Evolutionary conservation across 2,888 invertebrate species (phyloP).

Genomic region (Vanessa cardui): DNA sequence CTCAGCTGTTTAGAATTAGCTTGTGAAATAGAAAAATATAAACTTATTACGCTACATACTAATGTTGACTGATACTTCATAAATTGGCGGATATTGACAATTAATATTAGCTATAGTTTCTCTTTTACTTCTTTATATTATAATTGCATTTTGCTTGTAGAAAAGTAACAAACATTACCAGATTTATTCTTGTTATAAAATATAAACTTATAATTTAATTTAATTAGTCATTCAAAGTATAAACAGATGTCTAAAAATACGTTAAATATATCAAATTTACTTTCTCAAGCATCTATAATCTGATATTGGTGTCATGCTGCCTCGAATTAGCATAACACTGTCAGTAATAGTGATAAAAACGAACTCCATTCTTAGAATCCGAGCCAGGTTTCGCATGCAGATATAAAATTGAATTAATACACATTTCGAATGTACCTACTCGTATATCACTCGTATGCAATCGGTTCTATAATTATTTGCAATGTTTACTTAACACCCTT

Average conservation of each 20-base stretch:
- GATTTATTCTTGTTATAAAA: not conserved
- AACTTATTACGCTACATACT: not conserved
- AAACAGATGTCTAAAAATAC: slow-evolving; percentile 19
- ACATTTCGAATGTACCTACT: slow-evolving; percentile 55
- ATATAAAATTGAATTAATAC: slow-evolving; percentile 74
- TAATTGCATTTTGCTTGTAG: not conserved
- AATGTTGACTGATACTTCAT: not conserved
- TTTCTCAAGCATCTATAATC: slow-evolving; percentile 69
- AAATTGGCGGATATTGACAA: not conserved
- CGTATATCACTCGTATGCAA: slow-evolving; percentile 65
- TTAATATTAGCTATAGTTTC: not conserved
- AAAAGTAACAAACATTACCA: not conserved
- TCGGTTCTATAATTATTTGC: slow-evolving; percentile 82
- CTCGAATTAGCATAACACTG: slow-evolving; percentile 75
- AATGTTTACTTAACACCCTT: slow-evolving; percentile 84
- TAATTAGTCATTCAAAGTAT: not conserved
- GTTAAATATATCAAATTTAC: slow-evolving; percentile 38
- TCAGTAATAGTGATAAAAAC: slow-evolving; percentile 64
- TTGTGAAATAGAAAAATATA: not conserved
- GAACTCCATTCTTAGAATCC: slow-evolving; percentile 60
- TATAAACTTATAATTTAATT: not conserved
- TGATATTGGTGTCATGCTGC: slow-evolving; percentile 81
- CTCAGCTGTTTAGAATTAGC: slow-evolving; percentile 50
- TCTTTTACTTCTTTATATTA: slow-evolving; percentile 10
- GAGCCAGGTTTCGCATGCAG: slow-evolving; percentile 72